Percentiles rank a stretch among this genome's conserved stretches.
These are phyloP conservation scores for Triplophysa dalaica DNA, from an alignment of 2,113 vertebrate genomes.

Conservation along the genomic window DNA sequence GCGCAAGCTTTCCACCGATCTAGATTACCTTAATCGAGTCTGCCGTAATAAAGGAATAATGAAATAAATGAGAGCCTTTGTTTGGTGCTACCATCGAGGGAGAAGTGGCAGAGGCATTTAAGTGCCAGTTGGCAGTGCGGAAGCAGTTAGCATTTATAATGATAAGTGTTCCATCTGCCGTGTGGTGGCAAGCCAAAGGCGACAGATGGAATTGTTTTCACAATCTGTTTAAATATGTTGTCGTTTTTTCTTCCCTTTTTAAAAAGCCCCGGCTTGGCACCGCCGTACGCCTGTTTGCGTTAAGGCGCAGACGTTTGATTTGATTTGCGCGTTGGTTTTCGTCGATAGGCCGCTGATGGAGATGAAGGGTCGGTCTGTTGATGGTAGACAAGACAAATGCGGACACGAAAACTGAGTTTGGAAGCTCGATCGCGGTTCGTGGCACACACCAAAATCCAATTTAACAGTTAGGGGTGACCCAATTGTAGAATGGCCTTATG, in stretches of 20 bases:
- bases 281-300: conserved; percentile 55
- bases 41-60: conserved; percentile 61
- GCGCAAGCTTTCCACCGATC: conserved; percentile 23
- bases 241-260: conserved; percentile 69
- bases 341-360: conserved; percentile 29
- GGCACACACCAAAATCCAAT: conserved; percentile 33
- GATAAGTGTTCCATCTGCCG: conserved; percentile 74
- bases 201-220: conserved; percentile 81
- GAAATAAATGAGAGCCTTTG: conserved; percentile 63
- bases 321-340: conserved; percentile 45
- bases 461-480: conserved; percentile 32
- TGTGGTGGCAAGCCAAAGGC: conserved; percentile 66
- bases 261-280: conserved; percentile 61
- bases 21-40: conserved; percentile 58
- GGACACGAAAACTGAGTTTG: background rate
- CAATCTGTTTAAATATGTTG: conserved; percentile 79
- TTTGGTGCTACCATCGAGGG: conserved; percentile 55
- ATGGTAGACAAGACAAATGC: conserved; percentile 11
- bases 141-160: conserved; percentile 72
- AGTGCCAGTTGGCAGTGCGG: conserved; percentile 67
- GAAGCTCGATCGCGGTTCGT: conserved; percentile 27
- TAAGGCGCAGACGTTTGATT: conserved; percentile 60
- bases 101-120: conserved; percentile 57
- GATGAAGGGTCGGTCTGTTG: conserved; percentile 19
- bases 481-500: conserved; percentile 5